Evolutionary conservation across 2,113 vertebrate species (phyloP), one percentile per base, ranked within the genome.

Genomic region (Prunella himalayana): DNA sequence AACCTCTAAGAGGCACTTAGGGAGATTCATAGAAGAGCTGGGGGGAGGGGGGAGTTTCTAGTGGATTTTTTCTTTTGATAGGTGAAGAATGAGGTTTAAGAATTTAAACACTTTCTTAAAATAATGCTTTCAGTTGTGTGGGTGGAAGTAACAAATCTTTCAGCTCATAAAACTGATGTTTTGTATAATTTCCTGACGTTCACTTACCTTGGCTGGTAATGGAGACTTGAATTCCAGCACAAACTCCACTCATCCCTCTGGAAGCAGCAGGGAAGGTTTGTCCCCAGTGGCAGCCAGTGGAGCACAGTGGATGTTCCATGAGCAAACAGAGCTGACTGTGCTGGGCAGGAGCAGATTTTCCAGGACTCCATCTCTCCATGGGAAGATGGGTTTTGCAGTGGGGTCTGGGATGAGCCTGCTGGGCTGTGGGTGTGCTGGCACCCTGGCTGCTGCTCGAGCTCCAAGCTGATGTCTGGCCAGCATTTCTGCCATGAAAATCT

Each of bases 161-260:
- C 70, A 92, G 66, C 84, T 95, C 85, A 86, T 93, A 86, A 90
- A 92, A 65, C 59, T 44, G 85, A 77, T 86, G 94, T 75, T 94
- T 95, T 0, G 0, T 95, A 6, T 92, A 66, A 88, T 93, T 91
- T 94, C 79, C 84, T 83, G 81, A 70, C 77, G 85, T 60, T 95
- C 82, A 59, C 90, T 91, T 90, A 87, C 87, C 70, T 80, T 89
- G 63, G 45, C 82, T 73, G 71, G 63, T 90, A 77, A 80, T 88
- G 84, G 84, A 72, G 73, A 7, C 50, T 33, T 54, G 45, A 70
- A 39, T 70, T 87, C 63, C 78, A 69, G 31, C 53, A 66, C 33
- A 28, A 87, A 65, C 57, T 72, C 57, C 24, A 44, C 53, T 71
- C 73, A 68, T 35, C 60, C 56, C 28, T 8, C 61, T 63, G 91